phyloP scores from a whole-genome alignment of 2,113 vertebrate genomes.

The Aplodontia rufa region DNA sequence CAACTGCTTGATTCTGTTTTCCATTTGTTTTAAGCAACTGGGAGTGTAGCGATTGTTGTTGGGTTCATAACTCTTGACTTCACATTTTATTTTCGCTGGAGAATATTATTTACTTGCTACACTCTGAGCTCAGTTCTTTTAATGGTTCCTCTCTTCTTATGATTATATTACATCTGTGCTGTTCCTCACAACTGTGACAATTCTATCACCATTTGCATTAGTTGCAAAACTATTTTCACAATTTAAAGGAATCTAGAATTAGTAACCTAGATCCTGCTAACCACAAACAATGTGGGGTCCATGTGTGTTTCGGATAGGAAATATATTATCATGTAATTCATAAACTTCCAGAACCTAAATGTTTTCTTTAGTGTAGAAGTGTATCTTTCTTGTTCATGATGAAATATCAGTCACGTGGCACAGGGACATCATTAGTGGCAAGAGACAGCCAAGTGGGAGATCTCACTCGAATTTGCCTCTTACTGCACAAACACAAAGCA shows the following conservation, averaged over 20 bases:
- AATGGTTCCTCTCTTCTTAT: background rate
- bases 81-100: background rate
- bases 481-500: background rate
- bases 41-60: background rate
- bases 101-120: background rate
- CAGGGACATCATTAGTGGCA: background rate
- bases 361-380: background rate
- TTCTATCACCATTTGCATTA: background rate
- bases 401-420: background rate
- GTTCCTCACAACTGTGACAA: background rate
- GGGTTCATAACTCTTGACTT: background rate
- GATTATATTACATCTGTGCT: background rate
- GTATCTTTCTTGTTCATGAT: background rate
- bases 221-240: background rate
- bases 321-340: background rate
- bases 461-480: background rate
- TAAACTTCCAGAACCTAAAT: background rate
- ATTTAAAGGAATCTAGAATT: background rate
- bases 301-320: background rate
- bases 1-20: background rate
- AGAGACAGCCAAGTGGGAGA: background rate
- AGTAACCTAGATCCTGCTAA: background rate
- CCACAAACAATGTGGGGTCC: background rate
- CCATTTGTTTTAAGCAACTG: background rate
- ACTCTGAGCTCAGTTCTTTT: background rate